Evolutionary conservation across 2,113 vertebrate species (phyloP), one percentile per base, ranked within the genome.

Genomic region (Campylomormyrus numenius): DNA sequence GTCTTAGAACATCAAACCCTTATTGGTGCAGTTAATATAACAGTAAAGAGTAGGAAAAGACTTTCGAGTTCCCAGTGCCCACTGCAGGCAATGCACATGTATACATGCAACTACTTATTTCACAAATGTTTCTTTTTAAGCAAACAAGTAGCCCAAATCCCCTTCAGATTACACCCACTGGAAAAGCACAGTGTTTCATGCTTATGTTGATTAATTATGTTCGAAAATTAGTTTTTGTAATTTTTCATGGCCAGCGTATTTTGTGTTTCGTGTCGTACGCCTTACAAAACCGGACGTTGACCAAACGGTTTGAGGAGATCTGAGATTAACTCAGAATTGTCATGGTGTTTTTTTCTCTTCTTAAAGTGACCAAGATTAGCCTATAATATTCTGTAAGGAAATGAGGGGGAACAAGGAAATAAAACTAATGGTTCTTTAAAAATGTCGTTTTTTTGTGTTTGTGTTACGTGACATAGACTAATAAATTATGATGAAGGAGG

Each of bases 291-390:
- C 83, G 56, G 89, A 74, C 84, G 56, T 85, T 87, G 90, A 91
- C 83, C 90, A 88, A 10, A 53, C 3, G 31, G 31, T 39, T 85
- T 90, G 52, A 88, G 85, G 84, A 86, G 88, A 17, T 48, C 19
- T 85, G 52, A 91, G 19, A 8, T 91, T 88, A 90, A 91, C 90
- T 92, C 93, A 90, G 88, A 89, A 87, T 74, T 93, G 88, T 1
- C 3, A 94, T 94, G 93, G 90, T 94, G 93, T 90, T 88, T 42
- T 53, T 93, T 92, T 74, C 89, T 84, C 90, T 92, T 91, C 92
- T 92, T 90, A 46, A 83, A 92, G 89, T 90, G 91, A 62, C 88
- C 91, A 84, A 89, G 88, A 58, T 92, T 94, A 70, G 27, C 10
- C 10, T 70, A 56, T 80, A 42, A 42, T 66, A 88, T 90, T 92